Evolutionary conservation across 2,797 vertebrate species (phyloP), one percentile per base, ranked within the genome.

Genomic region (Trematomus bernacchii): DNA sequence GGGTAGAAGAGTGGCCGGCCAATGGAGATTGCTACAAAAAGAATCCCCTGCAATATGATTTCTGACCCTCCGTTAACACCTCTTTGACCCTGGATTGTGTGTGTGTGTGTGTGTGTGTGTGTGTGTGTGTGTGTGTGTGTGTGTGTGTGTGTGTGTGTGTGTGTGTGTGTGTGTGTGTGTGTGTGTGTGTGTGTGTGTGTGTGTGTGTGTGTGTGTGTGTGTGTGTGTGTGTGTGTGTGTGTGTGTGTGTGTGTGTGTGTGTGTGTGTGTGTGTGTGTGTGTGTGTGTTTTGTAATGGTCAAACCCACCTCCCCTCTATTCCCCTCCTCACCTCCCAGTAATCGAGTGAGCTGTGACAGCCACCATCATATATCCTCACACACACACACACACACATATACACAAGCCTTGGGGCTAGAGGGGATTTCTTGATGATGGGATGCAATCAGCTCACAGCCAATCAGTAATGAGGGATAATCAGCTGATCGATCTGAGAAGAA

Each of bases 401-500:
- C 83, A 79, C 70, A 40, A 71, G 94, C 95, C 96, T 91, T 15
- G 46, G 73, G 94, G 95, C 92, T 66, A 86, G 85, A 93, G 90
- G 94, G 92, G 94, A 96, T 96, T 96, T 95, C 93, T 95, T 95
- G 92, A 93, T 93, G 91, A 91, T 91, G 93, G 94, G 94, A 89
- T 95, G 91, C 96, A 96, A 96, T 97, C 95, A 96, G 93, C 92
- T 94, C 93, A 93, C 91, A 94, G 96, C 87, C 96, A 96, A 96
- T 97, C 96, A 95, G 95, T 96, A 96, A 96, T 94, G 91, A 96
- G 94, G 92, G 95, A 95, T 97, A 96, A 97, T 96, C 96, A 96
- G 95, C 95, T 95, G 95, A 96, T 97, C 94, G 94, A 97, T 96
- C 90, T 79, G 86, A 92, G 92, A 89, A 85, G 91, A 66, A 82